Base-by-base conservation (phyloP, 2,888 invertebrate genomes). In the Temnothorax rugatulus region DNA sequence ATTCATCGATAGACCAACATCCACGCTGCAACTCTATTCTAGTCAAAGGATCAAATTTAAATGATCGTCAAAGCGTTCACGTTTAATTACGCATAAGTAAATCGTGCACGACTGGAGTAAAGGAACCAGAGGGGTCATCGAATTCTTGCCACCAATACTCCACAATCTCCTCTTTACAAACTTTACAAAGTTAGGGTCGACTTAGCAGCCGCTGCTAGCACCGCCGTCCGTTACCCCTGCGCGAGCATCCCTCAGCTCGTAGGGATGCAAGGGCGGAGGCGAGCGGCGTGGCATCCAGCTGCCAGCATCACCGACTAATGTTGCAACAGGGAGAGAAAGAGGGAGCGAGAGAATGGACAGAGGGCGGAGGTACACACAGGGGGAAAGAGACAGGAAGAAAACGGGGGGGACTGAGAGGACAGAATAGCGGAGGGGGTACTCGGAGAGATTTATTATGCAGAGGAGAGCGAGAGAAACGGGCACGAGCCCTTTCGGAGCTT, bases 21-120 rank as follows among this genome's bases (percentile, higher is more conserved):
- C 50, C 50, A 1, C 50, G 15, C 25, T 75, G 9, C 44, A 21
- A 79, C 4, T 79, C 18, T 38, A 15, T 47, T 38, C 18, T 25
- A 71, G 4, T 34, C 7, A 47, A 59, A 57, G 50, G 21, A 21
- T 21, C 38, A n/a, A 21, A 25, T 29, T 66, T 47, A 64, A 64
- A 34, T 34, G 8, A 34, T 38, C 18, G 25, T 18, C 34, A 18
- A n/a, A 29, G 29, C 44, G 34, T 34, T 34, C 47, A 93, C 97
- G 97, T 94, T 97, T 97, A 95, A 96, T 96, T 91, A 94, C 97
- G 97, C 84, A 96, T n/a, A 97, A 97, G 9, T 92, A 96, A 95
- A 94, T 97, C 97, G 93, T 97, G 96, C 95, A 88, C 96, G 96
- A 66, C 96, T 96, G 93, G 96, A 97, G 91, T 96, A 94, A 4